Percentiles rank a stretch among this genome's conserved stretches.
phyloP scores from a whole-genome alignment of 2,888 invertebrate species.

The Xiphydria camelus region DNA sequence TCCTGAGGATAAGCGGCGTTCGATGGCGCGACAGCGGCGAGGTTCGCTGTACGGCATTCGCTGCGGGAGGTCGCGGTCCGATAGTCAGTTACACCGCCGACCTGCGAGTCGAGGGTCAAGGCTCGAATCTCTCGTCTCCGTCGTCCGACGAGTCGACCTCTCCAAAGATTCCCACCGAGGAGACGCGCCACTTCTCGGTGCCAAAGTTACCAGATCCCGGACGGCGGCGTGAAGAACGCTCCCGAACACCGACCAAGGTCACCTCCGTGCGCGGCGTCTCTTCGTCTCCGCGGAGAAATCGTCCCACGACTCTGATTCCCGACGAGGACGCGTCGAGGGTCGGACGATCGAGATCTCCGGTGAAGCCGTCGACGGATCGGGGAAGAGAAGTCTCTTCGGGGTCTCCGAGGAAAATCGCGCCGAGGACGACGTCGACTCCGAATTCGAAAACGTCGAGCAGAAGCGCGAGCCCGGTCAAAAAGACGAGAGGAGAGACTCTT shows the following conservation, averaged over 20 bases:
- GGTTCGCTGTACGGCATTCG: constrained; percentile 53
- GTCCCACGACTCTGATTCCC: not conserved
- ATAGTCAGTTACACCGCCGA: constrained; percentile 47
- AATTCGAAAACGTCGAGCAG: not conserved
- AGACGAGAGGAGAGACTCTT: not conserved
- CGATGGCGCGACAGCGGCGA: constrained; percentile 61
- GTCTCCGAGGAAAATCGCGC: no score
- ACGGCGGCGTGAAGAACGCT: no score
- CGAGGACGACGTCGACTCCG: no score
- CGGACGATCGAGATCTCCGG: no score
- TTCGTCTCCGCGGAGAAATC: not conserved
- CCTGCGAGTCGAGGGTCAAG: constrained; percentile 31
- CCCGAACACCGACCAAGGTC: no score
- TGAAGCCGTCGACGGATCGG: no score
- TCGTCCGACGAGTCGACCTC: not conserved
- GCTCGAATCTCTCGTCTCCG: not conserved
- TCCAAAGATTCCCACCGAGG: not conserved
- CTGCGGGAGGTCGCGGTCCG: constrained; percentile 38
- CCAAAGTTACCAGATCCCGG: no score
- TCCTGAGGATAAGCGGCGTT: constrained; percentile 64
- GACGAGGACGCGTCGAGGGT: not conserved
- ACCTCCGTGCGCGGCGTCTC: not conserved
- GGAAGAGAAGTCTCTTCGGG: no score
- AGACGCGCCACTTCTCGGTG: not conserved
- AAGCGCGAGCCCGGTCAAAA: not conserved